These are phyloP conservation scores for Tachuris rubrigastra DNA, from an alignment of 2,113 vertebrate genomes.

Conservation along the genomic window DNA sequence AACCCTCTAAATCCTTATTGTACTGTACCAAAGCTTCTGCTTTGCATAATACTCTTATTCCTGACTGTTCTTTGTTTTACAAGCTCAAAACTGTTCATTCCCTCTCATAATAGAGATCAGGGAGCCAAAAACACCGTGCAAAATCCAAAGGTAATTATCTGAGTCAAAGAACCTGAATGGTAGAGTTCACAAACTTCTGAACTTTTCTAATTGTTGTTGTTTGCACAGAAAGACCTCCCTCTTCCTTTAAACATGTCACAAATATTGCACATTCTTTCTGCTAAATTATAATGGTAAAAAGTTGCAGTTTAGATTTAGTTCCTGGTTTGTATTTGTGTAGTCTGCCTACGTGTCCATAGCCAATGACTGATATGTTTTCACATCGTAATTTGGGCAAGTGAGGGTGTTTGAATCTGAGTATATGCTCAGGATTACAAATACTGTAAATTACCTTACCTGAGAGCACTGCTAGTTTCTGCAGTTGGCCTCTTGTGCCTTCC, in stretches of 20 bases:
- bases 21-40: constrained; percentile 66
- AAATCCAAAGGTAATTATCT: constrained; percentile 68
- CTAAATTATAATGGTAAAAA: not conserved
- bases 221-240: not conserved
- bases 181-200: constrained; percentile 51
- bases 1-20: constrained; percentile 72
- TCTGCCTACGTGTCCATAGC: not conserved
- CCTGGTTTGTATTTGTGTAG: not conserved
- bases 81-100: constrained; percentile 63
- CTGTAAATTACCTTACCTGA: not conserved
- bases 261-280: not conserved
- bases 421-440: not conserved
- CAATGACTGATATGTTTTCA: not conserved
- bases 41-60: constrained; percentile 75
- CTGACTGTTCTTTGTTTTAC: constrained; percentile 67
- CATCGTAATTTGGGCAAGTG: not conserved
- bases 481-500: not conserved
- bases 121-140: constrained; percentile 54
- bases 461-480: not conserved
- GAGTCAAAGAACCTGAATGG: constrained; percentile 50
- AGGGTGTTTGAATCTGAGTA: not conserved
- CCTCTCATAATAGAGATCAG: constrained; percentile 45
- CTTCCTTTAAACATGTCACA: not conserved
- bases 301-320: not conserved
- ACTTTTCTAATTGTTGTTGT: not conserved